phyloP scores from a whole-genome alignment of 2,888 invertebrate genomes.

The Apodemia hepburni region DNA sequence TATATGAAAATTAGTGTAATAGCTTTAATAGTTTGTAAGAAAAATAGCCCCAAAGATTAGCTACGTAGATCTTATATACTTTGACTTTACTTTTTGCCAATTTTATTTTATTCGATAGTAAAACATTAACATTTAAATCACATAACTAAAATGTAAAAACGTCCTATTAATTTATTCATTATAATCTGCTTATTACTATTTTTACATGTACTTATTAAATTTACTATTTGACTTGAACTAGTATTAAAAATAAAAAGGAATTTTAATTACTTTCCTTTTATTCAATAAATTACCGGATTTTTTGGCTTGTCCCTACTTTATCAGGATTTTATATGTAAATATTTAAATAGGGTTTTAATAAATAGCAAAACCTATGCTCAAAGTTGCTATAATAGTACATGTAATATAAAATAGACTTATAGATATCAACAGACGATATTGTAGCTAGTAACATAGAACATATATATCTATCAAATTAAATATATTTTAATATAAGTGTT shows the following conservation, averaged over 20 bases:
- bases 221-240: too few relatives aligned
- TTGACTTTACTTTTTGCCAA: too few relatives aligned
- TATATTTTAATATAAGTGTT: neutral
- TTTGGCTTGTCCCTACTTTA: neutral
- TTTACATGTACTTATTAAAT: too few relatives aligned
- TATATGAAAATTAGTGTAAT: slow-evolving; percentile 57
- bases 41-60: slow-evolving; percentile 20
- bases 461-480: slow-evolving; percentile 1
- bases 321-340: neutral
- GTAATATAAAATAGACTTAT: slow-evolving; percentile 29
- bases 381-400: slow-evolving; percentile 38
- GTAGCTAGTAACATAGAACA: slow-evolving; percentile 19
- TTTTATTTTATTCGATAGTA: too few relatives aligned
- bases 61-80: neutral
- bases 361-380: slow-evolving; percentile 53
- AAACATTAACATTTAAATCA: too few relatives aligned
- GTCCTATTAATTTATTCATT: too few relatives aligned
- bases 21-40: slow-evolving; percentile 72
- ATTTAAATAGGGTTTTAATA: slow-evolving; percentile 13
- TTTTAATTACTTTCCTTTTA: neutral
- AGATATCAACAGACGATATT: slow-evolving; percentile 30
- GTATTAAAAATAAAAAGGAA: too few relatives aligned
- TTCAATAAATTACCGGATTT: neutral
- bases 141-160: too few relatives aligned
- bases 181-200: too few relatives aligned